phyloP scores from a whole-genome alignment of 1,140 invertebrate genomes.

The Plodia interpunctella region DNA sequence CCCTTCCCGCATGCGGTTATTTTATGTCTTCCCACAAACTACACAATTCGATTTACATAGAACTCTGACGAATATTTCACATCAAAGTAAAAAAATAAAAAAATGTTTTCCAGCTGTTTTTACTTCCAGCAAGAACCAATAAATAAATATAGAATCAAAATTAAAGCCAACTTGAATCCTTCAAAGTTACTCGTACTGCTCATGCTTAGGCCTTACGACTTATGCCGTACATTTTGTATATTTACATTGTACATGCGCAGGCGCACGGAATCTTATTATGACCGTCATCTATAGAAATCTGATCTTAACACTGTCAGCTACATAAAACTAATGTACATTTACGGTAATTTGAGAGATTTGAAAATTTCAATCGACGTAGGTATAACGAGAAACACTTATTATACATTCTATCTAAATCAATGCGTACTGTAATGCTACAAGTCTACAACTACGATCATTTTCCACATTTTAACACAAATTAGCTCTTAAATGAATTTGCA shows the following conservation, averaged over 20 bases:
- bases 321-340: not conserved
- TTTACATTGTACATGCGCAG: constrained; percentile 21
- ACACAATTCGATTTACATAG: not conserved
- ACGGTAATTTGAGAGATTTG: not conserved
- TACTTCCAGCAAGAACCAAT: too few species aligned
- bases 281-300: constrained; percentile 28
- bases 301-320: constrained; percentile 18
- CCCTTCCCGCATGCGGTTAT: not conserved
- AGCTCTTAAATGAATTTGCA: constrained; percentile 4
- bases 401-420: not conserved
- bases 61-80: too few species aligned
- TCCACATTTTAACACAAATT: not conserved
- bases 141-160: too few species aligned
- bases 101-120: too few species aligned
- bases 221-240: constrained; percentile 25
- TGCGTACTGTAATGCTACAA: not conserved
- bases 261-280: constrained; percentile 27
- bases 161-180: too few species aligned
- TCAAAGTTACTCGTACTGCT: too few species aligned
- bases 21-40: constrained; percentile 1
- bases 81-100: too few species aligned
- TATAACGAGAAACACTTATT: too few species aligned
- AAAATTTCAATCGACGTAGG: not conserved
- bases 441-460: not conserved
- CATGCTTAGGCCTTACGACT: constrained; percentile 14